Conservation (phyloP, 2,888 invertebrate species). For the Chesias legatella region DNA sequence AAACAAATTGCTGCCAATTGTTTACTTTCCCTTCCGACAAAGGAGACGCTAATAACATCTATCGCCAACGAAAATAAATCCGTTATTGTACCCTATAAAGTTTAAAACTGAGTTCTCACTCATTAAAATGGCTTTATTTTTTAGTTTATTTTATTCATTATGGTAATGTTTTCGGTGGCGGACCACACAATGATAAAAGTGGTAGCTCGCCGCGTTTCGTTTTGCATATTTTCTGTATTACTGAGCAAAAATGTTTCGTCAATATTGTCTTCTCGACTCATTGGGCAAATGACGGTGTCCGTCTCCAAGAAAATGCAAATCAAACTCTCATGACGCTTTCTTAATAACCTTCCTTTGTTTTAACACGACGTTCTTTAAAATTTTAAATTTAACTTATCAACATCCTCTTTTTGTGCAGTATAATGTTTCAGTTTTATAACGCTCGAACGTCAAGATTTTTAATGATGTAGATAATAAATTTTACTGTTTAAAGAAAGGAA, state of each 20-base stretch:
- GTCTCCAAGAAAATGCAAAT: slow-evolving; percentile 53
- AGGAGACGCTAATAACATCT: slow-evolving; percentile 43
- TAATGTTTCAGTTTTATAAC: slow-evolving; percentile 42
- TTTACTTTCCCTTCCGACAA: slow-evolving; percentile 50
- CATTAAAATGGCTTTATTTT: slow-evolving; percentile 34
- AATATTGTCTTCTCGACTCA: slow-evolving; percentile 67
- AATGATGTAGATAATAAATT: slow-evolving; percentile 40
- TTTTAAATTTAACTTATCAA: slow-evolving; percentile 31
- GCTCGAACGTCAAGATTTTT: slow-evolving; percentile 36
- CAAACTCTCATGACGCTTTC: slow-evolving; percentile 33
- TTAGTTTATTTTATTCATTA: slow-evolving; percentile 40
- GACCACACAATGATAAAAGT: slow-evolving; percentile 63
- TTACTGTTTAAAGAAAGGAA: slow-evolving; percentile 23
- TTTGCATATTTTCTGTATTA: slow-evolving; percentile 76
- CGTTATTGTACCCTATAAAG: slow-evolving; percentile 24
- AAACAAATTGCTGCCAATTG: slow-evolving; percentile 67
- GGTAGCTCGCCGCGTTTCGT: slow-evolving; percentile 48
- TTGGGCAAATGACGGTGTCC: slow-evolving; percentile 53
- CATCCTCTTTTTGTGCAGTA: slow-evolving; percentile 35
- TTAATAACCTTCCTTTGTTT: slow-evolving; percentile 33
- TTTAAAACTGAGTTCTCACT: slow-evolving; percentile 25
- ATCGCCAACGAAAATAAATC: slow-evolving; percentile 29
- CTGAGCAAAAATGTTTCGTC: slow-evolving; percentile 67
- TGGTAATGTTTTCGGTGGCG: slow-evolving; percentile 45
- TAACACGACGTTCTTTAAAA: background rate